These are phyloP conservation scores for Epinotia brunnichana DNA, from an alignment of 2,888 invertebrate genomes.

Conservation along the genomic window DNA sequence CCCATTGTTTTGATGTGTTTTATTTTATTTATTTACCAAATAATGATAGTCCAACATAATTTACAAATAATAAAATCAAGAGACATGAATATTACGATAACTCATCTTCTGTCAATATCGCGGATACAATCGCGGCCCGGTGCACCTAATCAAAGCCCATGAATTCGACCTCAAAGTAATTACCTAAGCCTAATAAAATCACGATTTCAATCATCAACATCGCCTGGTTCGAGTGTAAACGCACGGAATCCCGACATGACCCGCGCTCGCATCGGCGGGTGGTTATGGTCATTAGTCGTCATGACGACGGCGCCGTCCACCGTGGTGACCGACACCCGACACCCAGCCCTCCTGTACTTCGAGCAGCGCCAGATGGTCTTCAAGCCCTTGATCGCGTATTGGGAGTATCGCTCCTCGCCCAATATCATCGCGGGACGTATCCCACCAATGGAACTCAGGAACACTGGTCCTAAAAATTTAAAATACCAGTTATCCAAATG, in stretches of 20 bases:
- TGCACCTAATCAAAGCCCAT: too few species aligned
- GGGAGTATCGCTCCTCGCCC: conserved; percentile 14
- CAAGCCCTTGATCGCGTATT: neutral
- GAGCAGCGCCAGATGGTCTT: conserved; percentile 18
- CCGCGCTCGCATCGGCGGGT: neutral
- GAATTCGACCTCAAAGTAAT: too few species aligned
- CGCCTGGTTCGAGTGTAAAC: neutral
- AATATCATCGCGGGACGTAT: conserved; percentile 14
- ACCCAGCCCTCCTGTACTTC: conserved; percentile 8
- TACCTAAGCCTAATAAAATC: too few species aligned
- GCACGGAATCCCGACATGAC: neutral
- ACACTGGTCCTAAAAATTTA: conserved; percentile 7
- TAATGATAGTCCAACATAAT: too few species aligned
- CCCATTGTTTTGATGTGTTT: too few species aligned
- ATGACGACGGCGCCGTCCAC: neutral
- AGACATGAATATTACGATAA: too few species aligned
- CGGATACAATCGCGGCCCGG: too few species aligned
- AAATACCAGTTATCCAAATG: neutral
- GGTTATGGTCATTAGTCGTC: conserved; percentile 13
- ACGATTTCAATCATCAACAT: neutral
- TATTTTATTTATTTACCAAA: too few species aligned
- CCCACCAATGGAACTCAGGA: neutral
- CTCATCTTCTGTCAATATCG: too few species aligned
- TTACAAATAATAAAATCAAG: too few species aligned
- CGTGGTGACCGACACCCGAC: conserved; percentile 5